A percentile compares a stretch with the other conserved stretches of the same genome.
phyloP scores from a whole-genome alignment of 2,888 invertebrate genomes.

The Tenthredo distinguenda region DNA sequence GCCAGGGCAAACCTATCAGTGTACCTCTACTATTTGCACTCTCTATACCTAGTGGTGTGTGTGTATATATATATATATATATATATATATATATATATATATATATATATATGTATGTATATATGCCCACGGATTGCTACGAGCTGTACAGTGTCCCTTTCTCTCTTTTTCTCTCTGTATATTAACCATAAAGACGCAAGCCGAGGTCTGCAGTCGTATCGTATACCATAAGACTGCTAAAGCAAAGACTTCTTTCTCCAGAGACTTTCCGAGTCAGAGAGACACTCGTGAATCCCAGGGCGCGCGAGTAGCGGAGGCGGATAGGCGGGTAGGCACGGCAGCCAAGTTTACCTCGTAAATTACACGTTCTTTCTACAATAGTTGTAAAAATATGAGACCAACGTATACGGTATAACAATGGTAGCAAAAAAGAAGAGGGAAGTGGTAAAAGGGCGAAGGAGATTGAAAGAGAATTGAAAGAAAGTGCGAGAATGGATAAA shows the following conservation, averaged over 20 bases:
- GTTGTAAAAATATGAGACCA: not conserved
- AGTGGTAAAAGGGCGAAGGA: not conserved
- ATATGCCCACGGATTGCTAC: not conserved
- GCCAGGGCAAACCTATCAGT: conserved; percentile 33
- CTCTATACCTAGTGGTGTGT: not conserved
- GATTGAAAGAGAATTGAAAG: not conserved
- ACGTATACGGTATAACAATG: not conserved
- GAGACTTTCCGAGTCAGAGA: conserved; percentile 8
- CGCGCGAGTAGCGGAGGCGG: not conserved
- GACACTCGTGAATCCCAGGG: not conserved
- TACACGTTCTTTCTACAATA: not conserved
- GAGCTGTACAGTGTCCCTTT: not conserved
- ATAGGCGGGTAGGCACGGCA: not conserved
- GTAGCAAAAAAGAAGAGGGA: not conserved
- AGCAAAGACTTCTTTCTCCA: not conserved
- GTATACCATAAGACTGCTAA: not conserved
- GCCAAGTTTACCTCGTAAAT: not conserved
- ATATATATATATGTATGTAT: too few species aligned
- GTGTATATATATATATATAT: not conserved
- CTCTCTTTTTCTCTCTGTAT: not conserved
- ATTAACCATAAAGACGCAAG: not conserved
- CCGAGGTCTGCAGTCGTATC: not conserved
- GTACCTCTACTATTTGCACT: not conserved
- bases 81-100: not conserved
- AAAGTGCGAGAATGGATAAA: not conserved